Evolutionary conservation across 2,797 vertebrate genomes (phyloP).

Genomic region (Cygnus olor): DNA sequence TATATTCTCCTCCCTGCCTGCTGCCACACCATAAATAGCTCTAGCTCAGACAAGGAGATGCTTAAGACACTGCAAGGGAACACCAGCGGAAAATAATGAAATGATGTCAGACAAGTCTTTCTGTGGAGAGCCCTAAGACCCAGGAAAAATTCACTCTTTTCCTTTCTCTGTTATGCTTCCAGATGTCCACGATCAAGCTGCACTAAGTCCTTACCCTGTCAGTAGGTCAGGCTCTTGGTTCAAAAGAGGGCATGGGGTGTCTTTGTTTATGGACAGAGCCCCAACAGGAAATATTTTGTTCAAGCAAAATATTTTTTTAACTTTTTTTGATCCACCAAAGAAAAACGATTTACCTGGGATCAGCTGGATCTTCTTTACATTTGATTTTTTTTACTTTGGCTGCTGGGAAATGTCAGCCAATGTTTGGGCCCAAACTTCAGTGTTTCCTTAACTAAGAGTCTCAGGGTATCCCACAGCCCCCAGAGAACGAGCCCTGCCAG

Average conservation of each 20-base stretch:
- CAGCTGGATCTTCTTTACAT: background rate
- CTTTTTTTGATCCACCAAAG: background rate
- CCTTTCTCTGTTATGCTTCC: background rate
- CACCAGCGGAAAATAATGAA: conserved; percentile 14
- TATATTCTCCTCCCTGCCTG: background rate
- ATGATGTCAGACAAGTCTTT: background rate
- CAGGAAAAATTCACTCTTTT: background rate
- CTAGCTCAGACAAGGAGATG: background rate
- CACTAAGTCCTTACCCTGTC: background rate
- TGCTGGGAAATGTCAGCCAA: background rate
- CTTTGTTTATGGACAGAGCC: background rate
- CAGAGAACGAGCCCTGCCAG: background rate
- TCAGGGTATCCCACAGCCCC: background rate
- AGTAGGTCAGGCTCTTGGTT: background rate
- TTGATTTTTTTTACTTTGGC: background rate
- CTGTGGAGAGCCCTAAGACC: background rate
- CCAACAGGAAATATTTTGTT: background rate
- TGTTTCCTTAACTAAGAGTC: background rate
- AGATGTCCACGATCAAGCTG: background rate
- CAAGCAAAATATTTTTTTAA: background rate
- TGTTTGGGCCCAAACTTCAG: background rate
- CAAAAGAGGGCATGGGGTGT: background rate
- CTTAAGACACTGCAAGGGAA: background rate
- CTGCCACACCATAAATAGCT: conserved; percentile 38
- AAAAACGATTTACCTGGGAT: background rate